These are phyloP conservation scores for Augiades crinisus DNA, from an alignment of 2,888 invertebrate species.

Conservation along the genomic window DNA sequence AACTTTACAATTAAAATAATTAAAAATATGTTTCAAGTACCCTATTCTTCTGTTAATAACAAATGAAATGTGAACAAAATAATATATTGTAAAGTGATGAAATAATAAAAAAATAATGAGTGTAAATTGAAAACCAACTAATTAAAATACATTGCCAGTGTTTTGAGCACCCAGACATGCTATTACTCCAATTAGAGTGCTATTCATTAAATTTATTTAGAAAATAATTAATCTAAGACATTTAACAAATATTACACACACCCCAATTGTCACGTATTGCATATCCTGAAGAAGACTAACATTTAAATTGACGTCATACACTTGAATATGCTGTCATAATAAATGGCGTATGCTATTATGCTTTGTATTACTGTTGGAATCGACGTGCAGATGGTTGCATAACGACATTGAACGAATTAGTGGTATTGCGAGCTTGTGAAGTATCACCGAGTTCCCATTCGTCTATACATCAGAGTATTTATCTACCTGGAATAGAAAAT, in stretches of 20 bases:
- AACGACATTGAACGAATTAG: conserved; percentile 9
- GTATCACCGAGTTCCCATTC: conserved; percentile 36
- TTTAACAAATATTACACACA: conserved; percentile 26
- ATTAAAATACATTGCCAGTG: conserved; percentile 7
- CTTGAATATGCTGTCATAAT: neutral
- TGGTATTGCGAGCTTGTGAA: conserved; percentile 12
- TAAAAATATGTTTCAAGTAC: neutral
- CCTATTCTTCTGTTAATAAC: neutral
- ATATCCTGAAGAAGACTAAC: conserved; percentile 1
- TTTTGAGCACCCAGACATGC: conserved; percentile 7
- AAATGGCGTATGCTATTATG: conserved; percentile 6
- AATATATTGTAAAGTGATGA: no score
- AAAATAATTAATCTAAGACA: conserved; percentile 23
- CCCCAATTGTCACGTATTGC: conserved; percentile 16
- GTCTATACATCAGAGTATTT: conserved; percentile 34
- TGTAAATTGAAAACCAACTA: conserved; percentile 1
- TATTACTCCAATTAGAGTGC: conserved; percentile 10
- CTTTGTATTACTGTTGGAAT: conserved; percentile 2
- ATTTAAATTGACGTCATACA: conserved; percentile 7
- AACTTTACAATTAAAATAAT: neutral
- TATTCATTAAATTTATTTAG: conserved; percentile 20
- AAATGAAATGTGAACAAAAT: neutral
- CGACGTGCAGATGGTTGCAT: conserved; percentile 8
- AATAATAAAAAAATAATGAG: neutral
- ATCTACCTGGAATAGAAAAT: conserved; percentile 57